Percentiles rank a stretch among this genome's conserved stretches.
phyloP scores from a whole-genome alignment of 2,888 invertebrate genomes.

The Nipponacmea schrenckii region DNA sequence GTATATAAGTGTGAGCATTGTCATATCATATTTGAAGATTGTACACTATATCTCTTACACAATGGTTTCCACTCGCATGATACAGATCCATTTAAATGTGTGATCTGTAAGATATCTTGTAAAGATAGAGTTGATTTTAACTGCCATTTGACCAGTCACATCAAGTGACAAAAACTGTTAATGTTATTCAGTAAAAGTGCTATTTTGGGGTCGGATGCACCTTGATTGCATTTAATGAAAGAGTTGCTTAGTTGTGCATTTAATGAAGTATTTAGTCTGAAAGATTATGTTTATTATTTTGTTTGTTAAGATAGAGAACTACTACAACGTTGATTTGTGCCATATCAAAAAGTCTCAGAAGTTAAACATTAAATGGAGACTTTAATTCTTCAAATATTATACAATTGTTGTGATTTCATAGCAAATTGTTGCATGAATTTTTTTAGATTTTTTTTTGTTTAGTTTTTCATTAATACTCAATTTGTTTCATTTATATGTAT shows the following conservation, averaged over 20 bases:
- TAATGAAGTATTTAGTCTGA: neutral
- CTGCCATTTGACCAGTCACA: slow-evolving; percentile 60
- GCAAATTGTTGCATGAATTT: slow-evolving; percentile 1
- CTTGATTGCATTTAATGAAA: neutral
- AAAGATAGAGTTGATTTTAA: slow-evolving; percentile 60
- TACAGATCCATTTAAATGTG: slow-evolving; percentile 58
- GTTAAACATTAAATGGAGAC: neutral
- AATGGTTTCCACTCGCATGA: slow-evolving; percentile 62
- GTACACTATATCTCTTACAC: slow-evolving; percentile 58
- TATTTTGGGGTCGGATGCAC: neutral
- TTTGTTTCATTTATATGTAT: neutral
- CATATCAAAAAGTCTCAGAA: slow-evolving; percentile 6
- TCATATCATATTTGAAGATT: slow-evolving; percentile 60
- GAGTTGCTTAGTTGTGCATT: slow-evolving; percentile 2
- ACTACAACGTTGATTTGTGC: neutral
- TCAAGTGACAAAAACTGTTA: slow-evolving; percentile 44
- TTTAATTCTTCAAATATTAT: neutral
- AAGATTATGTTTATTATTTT: neutral
- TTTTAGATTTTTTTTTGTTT: neutral
- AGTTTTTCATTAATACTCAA: neutral
- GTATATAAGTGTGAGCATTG: slow-evolving; percentile 61
- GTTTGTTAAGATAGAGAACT: neutral
- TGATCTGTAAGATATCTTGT: slow-evolving; percentile 54
- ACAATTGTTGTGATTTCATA: slow-evolving; percentile 4
- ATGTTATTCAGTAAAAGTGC: neutral